Conservation (phyloP, 2,113 vertebrate genomes). For the Arvicanthis niloticus region DNA sequence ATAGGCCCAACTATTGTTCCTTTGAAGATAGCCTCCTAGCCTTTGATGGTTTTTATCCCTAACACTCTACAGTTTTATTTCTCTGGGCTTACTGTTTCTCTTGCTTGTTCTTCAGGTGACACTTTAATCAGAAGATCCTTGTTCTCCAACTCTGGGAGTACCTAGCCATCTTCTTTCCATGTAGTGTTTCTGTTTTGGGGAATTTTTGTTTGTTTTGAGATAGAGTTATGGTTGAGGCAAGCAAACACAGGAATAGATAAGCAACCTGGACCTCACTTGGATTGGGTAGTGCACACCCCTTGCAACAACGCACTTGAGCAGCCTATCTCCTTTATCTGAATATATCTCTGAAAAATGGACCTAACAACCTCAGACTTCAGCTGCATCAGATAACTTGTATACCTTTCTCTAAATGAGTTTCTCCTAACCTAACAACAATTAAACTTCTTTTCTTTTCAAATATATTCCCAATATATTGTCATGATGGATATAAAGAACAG, state of each 20-base stretch:
- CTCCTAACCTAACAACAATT: not conserved
- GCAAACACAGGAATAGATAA: not conserved
- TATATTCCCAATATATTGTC: not conserved
- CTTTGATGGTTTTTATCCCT: constrained; percentile 38
- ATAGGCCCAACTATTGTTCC: not conserved
- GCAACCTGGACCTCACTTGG: too few relatives aligned
- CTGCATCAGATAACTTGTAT: not conserved
- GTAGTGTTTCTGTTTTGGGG: not conserved
- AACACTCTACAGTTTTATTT: not conserved
- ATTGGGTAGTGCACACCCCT: not conserved
- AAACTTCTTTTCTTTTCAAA: not conserved
- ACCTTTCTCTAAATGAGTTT: not conserved
- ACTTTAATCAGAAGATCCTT: not conserved
- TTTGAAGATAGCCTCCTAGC: not conserved
- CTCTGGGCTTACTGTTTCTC: not conserved
- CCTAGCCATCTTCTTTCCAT: not conserved
- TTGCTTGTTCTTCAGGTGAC: not conserved
- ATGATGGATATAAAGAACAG: not conserved
- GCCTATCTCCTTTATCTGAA: not conserved
- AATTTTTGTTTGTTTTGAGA: not conserved
- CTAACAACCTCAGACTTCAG: not conserved
- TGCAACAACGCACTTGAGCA: not conserved
- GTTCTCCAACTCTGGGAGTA: too few relatives aligned
- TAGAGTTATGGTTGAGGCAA: not conserved
- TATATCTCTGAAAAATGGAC: not conserved